Base-by-base conservation (phyloP, 1,140 invertebrate genomes). In the Apis florea region DNA sequence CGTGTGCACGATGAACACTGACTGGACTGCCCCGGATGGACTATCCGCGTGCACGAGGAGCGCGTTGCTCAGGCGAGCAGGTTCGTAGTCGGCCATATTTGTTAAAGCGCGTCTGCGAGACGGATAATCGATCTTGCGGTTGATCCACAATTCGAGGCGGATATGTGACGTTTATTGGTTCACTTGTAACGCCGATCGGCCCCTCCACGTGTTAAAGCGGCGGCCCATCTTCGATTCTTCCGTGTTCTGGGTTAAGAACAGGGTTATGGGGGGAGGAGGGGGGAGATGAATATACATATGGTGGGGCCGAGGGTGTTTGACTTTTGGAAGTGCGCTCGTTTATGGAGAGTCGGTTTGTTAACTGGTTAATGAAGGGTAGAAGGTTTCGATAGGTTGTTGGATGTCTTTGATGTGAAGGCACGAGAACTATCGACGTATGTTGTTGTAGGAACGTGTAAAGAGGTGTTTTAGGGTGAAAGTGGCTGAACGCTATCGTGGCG, bases 61-160 rank as follows among this genome's bases (percentile, higher is more conserved):
- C 70, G 59, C 70, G 58, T 64, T 58, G 56, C 26, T 79, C 54
- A 51, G 58, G 53, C n/a, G 67, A 63, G 73, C 21, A 82, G 78
- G 78, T 84, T 88, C 68, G 72, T 73, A 82, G 86, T 86, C 86
- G 79, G 87, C 86, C 84, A 85, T 88, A 80, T 88, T 88, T 88
- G 87, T 86, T 82, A 83, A 40, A 75, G 24, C 79, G 79, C 58
- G 82, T 79, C 69, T 83, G 79, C 71, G 79, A 81, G 79, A 81
- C 79, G 79, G 81, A 83, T 87, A 85, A 87, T 83, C 81, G 84
- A 87, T 87, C 74, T 82, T 76, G 80, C 74, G 80, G 79, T 81
- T 81, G 63, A 81, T 81, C 72, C 51, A 63, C 4, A 75, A 75
- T 81, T 75, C 63, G 53, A 81, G 72, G 53, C 63, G 72, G 71